Percentiles rank a stretch among this genome's conserved stretches.
phyloP scores from a whole-genome alignment of 2,113 vertebrate genomes.

The Arizona elegans region DNA sequence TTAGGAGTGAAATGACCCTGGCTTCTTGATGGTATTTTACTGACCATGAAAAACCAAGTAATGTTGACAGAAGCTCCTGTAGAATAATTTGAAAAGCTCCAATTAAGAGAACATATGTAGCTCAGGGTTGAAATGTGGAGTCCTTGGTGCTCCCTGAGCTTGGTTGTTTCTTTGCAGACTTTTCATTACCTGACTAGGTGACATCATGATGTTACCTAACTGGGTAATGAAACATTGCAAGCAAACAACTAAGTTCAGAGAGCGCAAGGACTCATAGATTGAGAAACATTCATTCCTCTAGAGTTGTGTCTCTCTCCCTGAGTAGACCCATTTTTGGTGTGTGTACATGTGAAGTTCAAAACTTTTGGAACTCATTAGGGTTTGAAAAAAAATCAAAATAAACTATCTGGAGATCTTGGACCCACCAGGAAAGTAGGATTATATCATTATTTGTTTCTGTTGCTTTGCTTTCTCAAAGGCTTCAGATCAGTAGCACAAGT shows the following conservation, averaged over 20 bases:
- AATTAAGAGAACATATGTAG: background rate
- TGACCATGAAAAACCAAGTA: slow-evolving; percentile 57
- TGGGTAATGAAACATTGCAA: background rate
- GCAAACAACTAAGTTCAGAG: background rate
- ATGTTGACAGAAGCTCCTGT: slow-evolving; percentile 3
- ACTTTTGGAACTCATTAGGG: slow-evolving; percentile 47
- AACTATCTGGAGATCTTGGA: slow-evolving; percentile 64
- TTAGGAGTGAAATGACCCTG: slow-evolving; percentile 14
- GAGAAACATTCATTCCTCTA: background rate
- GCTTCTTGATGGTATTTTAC: slow-evolving; percentile 65
- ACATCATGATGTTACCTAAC: background rate
- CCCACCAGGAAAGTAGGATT: slow-evolving; percentile 59
- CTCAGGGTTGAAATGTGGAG: background rate
- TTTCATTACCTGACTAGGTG: background rate
- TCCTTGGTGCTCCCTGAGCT: background rate
- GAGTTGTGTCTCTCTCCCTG: no score
- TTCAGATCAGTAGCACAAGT: slow-evolving; percentile 67
- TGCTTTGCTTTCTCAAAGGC: slow-evolving; percentile 63
- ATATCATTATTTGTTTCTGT: slow-evolving; percentile 73
- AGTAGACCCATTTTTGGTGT: background rate
- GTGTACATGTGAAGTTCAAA: slow-evolving; percentile 30
- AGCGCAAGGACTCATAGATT: background rate
- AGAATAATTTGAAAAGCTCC: background rate
- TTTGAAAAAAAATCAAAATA: slow-evolving; percentile 58
- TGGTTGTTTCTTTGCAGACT: background rate